Base-by-base conservation (phyloP, 2,113 vertebrate species). In the Macrotis lagotis region DNA sequence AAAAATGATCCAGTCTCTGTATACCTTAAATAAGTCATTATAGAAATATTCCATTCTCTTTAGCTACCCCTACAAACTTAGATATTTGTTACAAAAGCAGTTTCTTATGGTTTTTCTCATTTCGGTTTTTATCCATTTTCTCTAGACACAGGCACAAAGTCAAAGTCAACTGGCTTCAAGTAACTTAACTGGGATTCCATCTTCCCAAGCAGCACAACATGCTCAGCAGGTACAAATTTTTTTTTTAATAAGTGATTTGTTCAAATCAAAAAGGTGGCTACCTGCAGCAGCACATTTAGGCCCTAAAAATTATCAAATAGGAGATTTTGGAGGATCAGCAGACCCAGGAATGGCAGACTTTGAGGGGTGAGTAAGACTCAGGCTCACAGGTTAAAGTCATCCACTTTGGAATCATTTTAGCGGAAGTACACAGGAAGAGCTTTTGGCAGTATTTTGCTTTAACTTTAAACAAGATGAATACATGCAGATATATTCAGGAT, bases 161-260 rank as follows among this genome's bases (percentile, higher is more conserved):
- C 99, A 98, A 97, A 98, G 98, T n/a, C 99, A 98, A 53, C 96
- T 98, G 93, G 51, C 97, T 16, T 98, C 98, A 89, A 98, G 97
- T 95, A 97, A 74, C 92, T 96, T 98, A 91, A 96, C 98, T 0
- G 95, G 97, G 59, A 31, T 97, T 98, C 95, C 98, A 90, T 95
- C 97, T 93, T 96, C 98, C 92, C 98, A 98, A 90, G 89, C 98
- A 52, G 26, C 97, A 53, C 98, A 98, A 14, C 98, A 98, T 91
- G 91, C 97, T 96, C 99, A 98, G 91, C 98, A 98, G 98, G 98
- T 99, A 94, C 96, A 96, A 96, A 89, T 83, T 51, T n/a, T 19
- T 3, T 11, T 50, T 90, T 94, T 24, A 44, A 44, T 83, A 83
- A 44, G 44, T 83, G 16, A 44, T 83, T 83, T 83, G 44, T 83